phyloP scores from a whole-genome alignment of 92 coral and sea anemone genomes.

The Porites rus region DNA sequence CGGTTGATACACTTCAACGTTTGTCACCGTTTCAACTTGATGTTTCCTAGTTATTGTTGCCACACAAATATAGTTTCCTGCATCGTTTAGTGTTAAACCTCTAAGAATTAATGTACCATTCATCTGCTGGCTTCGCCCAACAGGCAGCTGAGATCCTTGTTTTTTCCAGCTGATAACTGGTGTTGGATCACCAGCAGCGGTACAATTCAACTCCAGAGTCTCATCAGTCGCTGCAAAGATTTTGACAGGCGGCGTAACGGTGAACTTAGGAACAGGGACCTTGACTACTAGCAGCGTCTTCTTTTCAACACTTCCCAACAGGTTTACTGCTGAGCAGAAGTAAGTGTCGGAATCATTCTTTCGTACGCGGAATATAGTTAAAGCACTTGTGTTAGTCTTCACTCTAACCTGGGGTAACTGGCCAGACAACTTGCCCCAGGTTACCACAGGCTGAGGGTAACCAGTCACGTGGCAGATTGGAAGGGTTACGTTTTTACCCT shows the following conservation, averaged over 20 bases:
- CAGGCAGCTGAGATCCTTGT: background rate
- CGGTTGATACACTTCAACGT: background rate
- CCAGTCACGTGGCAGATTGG: constrained; percentile 72
- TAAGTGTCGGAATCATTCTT: constrained; percentile 35
- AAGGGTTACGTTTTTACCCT: constrained; percentile 51
- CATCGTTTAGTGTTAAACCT: background rate
- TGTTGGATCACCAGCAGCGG: background rate
- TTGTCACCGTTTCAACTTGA: background rate
- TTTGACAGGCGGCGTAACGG: constrained; percentile 24
- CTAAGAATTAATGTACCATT: background rate
- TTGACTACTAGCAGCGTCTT: background rate
- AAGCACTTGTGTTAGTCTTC: background rate
- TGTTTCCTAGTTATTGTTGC: background rate
- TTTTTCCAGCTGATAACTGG: constrained; percentile 1
- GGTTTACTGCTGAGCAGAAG: constrained; percentile 39
- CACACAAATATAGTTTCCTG: background rate
- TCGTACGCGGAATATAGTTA: background rate
- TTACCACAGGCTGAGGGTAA: constrained; percentile 51
- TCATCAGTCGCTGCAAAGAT: background rate
- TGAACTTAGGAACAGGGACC: constrained; percentile 29
- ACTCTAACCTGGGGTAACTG: constrained; percentile 33
- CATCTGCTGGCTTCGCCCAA: background rate
- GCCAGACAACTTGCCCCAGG: constrained; percentile 59
- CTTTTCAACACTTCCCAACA: too few species aligned
- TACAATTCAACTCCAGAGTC: background rate